Evolutionary conservation across 1,140 invertebrate species (phyloP).

Genomic region (Linepithema humile): DNA sequence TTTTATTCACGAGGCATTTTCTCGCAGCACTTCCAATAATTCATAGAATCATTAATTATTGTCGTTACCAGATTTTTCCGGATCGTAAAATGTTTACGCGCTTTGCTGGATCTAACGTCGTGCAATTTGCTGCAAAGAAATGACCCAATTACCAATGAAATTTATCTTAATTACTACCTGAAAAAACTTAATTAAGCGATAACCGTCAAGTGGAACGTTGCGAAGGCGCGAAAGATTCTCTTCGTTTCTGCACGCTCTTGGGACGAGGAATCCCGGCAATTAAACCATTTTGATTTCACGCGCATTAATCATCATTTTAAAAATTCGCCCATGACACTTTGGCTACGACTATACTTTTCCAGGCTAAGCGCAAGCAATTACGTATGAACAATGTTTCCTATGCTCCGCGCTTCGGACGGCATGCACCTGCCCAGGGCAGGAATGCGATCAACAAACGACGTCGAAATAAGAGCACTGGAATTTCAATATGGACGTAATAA

Average conservation of each 20-base stretch:
- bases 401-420: background rate
- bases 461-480: conserved; percentile 60
- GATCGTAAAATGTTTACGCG: conserved; percentile 43
- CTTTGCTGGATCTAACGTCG: background rate
- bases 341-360: background rate
- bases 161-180: conserved; percentile 49
- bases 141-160: conserved; percentile 47
- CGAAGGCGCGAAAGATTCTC: conserved; percentile 8
- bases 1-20: conserved; percentile 15
- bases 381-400: background rate
- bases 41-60: conserved; percentile 32
- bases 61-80: conserved; percentile 7
- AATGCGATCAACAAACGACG: conserved; percentile 39
- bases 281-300: background rate
- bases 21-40: background rate
- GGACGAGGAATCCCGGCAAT: background rate
- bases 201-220: conserved; percentile 19
- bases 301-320: conserved; percentile 1
- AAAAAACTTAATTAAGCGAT: conserved; percentile 57
- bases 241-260: background rate
- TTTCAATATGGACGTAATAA: conserved; percentile 70
- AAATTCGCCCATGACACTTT: background rate
- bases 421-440: background rate
- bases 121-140: background rate
- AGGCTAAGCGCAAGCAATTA: background rate